Base-by-base conservation (phyloP, 1,140 invertebrate species). In the Drosophila ananassae region DNA sequence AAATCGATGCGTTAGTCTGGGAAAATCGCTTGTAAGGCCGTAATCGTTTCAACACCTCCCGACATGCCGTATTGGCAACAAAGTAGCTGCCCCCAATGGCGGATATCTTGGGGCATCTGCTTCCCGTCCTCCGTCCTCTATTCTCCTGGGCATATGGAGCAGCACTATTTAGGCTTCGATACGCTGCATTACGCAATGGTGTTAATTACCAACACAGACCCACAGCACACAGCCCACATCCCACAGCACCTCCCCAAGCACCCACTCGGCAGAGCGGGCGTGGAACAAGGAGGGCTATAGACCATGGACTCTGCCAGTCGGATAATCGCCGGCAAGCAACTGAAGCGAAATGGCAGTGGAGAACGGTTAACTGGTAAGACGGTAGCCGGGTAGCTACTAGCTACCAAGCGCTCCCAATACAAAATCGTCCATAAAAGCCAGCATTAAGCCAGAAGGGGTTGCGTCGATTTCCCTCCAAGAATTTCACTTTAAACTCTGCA, bases 111-210 rank as follows among this genome's bases (percentile, higher is more conserved):
- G 52, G 73, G 51, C 55, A 74, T 73, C 56, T 67, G 64, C 41
- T 56, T 48, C 72, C 44, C 56, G 32, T 53, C 17, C 17, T 17
- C 17, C 17, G 1, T 17, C 17, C 17, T 17, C 17, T 17, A 17
- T 17, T 13, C 55, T 41, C 69, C 41, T 41, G 34, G 64, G 73
- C 83, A 89, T 89, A 79, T 89, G 83, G 83, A 89, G 83, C 83
- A 87, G 87, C 87, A 90, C 87, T 90, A 90, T 85, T 85, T 82
- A 90, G 87, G 87, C 87, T 90, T 90, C 87, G 87, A 90, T 90
- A 90, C 85, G 87, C 87, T 90, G 87, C 87, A 90, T 90, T 90
- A 90, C 87, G 87, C 87, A 90, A 90, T 90, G 87, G 87, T 90
- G 87, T 90, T 90, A 90, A 90, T 90, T 90, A 90, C 87, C 48